phyloP scores from a whole-genome alignment of 2,888 invertebrate species.

The Eristalis intricaria region DNA sequence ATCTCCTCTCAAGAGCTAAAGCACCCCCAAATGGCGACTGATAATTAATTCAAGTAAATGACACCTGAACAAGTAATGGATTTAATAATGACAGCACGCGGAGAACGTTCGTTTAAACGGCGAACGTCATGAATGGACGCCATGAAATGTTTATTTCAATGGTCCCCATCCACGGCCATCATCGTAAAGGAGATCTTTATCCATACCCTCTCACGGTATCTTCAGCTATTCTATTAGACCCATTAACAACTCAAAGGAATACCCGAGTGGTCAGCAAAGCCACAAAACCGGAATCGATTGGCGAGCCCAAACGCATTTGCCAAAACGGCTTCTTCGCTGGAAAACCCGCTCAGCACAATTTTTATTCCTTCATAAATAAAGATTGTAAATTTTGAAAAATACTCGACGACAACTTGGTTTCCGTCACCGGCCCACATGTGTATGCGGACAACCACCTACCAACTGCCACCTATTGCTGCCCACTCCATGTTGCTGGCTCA shows the following conservation, averaged over 20 bases:
- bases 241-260: background rate
- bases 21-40: background rate
- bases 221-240: background rate
- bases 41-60: background rate
- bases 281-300: background rate
- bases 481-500: conserved; percentile 14
- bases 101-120: background rate
- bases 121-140: background rate
- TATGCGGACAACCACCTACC: conserved; percentile 6
- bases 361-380: conserved; percentile 37
- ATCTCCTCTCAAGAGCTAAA: background rate
- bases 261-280: background rate
- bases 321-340: background rate
- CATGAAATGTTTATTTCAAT: background rate
- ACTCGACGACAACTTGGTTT: conserved; percentile 46
- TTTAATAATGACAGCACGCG: background rate
- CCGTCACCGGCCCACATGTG: conserved; percentile 39
- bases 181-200: background rate
- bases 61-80: background rate
- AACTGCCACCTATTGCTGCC: background rate
- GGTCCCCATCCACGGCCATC: background rate
- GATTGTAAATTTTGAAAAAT: conserved; percentile 30
- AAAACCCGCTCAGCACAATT: background rate
- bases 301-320: background rate
- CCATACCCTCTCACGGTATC: background rate